A percentile compares a stretch with the other conserved stretches of the same genome.
Evolutionary conservation across 2,888 invertebrate genomes (phyloP).

Genomic region (Mesochorus sp.): DNA sequence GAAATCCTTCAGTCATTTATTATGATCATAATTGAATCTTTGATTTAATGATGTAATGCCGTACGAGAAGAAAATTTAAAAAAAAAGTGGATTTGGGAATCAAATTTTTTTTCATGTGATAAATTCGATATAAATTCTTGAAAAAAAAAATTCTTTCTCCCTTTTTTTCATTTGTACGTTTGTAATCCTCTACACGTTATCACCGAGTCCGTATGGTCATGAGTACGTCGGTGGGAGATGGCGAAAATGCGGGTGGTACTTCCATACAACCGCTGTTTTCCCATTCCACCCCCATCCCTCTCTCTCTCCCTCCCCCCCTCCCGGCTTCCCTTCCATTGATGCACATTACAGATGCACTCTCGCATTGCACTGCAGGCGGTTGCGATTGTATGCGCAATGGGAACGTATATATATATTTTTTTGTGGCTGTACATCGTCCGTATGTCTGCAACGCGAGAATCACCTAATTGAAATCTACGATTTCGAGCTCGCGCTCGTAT

Average conservation of each 20-base stretch:
- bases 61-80: too few species aligned
- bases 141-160: too few species aligned
- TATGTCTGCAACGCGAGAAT: conserved; percentile 53
- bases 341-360: conserved; percentile 66
- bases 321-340: conserved; percentile 59
- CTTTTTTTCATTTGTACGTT: neutral
- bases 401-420: conserved; percentile 1
- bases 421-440: conserved; percentile 47
- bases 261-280: conserved; percentile 44
- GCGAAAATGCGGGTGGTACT: conserved; percentile 32
- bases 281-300: too few species aligned
- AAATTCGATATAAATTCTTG: neutral
- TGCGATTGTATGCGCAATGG: conserved; percentile 43
- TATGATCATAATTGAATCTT: neutral
- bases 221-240: conserved; percentile 47
- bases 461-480: conserved; percentile 80
- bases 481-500: conserved; percentile 71
- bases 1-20: neutral
- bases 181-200: conserved; percentile 56
- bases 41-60: neutral
- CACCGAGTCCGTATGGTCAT: conserved; percentile 54
- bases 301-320: too few species aligned
- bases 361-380: conserved; percentile 59
- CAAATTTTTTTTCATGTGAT: too few species aligned
- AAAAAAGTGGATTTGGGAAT: too few species aligned